phyloP scores from a whole-genome alignment of 2,113 vertebrate species.

The Leptocoma aspasia region DNA sequence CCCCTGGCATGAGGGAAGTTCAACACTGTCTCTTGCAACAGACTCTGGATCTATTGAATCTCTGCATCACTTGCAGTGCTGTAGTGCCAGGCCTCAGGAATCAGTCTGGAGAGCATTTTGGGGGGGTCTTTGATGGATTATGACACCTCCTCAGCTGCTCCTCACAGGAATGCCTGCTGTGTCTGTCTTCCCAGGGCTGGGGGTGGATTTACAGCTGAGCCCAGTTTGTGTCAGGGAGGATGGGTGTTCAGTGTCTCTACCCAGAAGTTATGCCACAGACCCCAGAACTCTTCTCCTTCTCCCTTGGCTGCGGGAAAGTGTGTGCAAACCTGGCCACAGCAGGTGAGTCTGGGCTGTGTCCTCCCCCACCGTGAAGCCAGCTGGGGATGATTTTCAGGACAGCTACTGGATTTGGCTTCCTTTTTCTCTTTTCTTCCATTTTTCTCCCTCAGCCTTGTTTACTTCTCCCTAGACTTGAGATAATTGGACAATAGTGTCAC shows the following conservation, averaged over 20 bases:
- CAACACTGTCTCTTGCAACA: background rate
- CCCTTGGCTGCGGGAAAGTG: accelerated
- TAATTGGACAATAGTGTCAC: background rate
- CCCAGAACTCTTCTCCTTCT: background rate
- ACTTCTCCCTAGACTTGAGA: background rate
- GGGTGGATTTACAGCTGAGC: no score
- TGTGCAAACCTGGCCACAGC: background rate
- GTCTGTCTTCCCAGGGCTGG: accelerated
- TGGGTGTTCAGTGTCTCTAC: background rate
- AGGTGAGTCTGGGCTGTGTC: background rate
- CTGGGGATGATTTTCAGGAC: background rate
- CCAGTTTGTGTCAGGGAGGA: background rate
- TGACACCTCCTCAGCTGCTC: background rate
- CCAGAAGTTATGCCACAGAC: background rate
- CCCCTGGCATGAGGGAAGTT: no score
- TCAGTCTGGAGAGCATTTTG: background rate
- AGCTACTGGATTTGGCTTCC: background rate
- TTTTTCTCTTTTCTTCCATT: no score
- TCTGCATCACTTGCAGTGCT: background rate
- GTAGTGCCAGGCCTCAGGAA: background rate
- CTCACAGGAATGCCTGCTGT: background rate
- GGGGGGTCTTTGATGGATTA: background rate
- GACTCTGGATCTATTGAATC: background rate
- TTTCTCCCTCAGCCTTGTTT: background rate
- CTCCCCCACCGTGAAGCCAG: background rate